phyloP scores from a whole-genome alignment of 2,797 vertebrate species.

The Sitta carolinensis region DNA sequence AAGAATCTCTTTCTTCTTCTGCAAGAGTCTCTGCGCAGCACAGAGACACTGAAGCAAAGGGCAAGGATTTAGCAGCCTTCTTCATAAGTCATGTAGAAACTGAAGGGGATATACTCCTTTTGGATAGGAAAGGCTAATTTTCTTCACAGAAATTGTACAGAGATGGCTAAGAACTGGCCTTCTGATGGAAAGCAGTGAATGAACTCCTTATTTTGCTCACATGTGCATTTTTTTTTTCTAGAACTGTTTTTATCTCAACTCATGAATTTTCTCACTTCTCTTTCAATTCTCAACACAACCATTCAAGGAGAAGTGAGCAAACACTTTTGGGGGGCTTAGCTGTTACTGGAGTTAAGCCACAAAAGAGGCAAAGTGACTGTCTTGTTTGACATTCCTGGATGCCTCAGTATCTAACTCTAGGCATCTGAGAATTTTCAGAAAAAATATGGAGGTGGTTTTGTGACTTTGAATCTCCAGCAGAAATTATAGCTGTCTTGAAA shows the following conservation, averaged over 20 bases:
- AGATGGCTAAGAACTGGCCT: not conserved
- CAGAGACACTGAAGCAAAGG: not conserved
- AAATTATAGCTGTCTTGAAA: not conserved
- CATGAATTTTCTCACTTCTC: not conserved
- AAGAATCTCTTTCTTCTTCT: not conserved
- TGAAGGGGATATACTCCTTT: not conserved
- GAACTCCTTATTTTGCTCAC: accelerated
- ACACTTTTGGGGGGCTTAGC: not conserved
- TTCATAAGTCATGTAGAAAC: not conserved
- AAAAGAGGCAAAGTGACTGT: not conserved
- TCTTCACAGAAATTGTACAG: not conserved
- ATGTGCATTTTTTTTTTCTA: accelerated
- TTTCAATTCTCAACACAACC: not conserved
- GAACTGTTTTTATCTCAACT: not conserved
- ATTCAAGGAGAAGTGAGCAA: not conserved
- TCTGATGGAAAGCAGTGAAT: not conserved
- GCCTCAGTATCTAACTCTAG: not conserved
- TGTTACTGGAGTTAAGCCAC: not conserved
- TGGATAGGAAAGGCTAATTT: not conserved
- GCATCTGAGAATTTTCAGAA: not conserved
- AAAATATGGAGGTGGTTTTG: not conserved
- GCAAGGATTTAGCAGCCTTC: not conserved
- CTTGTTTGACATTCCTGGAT: not conserved
- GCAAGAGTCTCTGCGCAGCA: not conserved
- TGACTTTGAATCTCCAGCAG: not conserved